Evolutionary conservation across 35 echinoderm and acorn worm species (phyloP), one percentile per base, ranked within the genome.

Genomic region (Apostichopus japonicus): DNA sequence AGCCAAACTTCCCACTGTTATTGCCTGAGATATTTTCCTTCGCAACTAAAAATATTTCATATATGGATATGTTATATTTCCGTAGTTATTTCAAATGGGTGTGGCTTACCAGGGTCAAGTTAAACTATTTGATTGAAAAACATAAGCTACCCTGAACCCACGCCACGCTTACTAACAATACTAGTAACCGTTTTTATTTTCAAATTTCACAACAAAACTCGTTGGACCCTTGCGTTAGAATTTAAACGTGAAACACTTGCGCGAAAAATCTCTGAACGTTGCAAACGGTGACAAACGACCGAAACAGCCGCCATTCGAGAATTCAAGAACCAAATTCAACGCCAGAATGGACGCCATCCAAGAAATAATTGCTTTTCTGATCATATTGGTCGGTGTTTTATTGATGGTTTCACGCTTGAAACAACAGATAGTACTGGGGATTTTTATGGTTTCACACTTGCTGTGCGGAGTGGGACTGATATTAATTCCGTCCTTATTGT

Each of bases 371-470:
- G 17, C 55, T 58, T 84, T 84, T 57, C 24, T 23, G 5, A 6
- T 84, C 13, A 55, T 84, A 15, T 23, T 84, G 5, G 81, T 23
- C 8, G 81, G 81, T n/a, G 17, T 84, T 84, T n/a, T 84, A 19
- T 6, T 84, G 17, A 16, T 84, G 16, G 8, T 84, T 58, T 84
- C 81, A 5, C 81, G 55, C 22, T 11, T 84, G 10, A 84, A 58
- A 55, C 81, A 84, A 21, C 33, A 84, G 81, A 55, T 21, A 57
- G 19, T 84, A 51, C 57, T 84, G 16, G 54, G 57, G 81, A 23
- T 54, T 15, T 10, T 84, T 19, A 21, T 57, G 54, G 54, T 84
- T 17, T 15, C 16, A 4, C 57, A 7, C 1, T 11, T 16, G 54
- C 21, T 24, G 8, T 4, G 15, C 55, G 81, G 17, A 16, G 54